Conservation (phyloP, 2,888 invertebrate genomes). For the Orgyia antiqua region DNA sequence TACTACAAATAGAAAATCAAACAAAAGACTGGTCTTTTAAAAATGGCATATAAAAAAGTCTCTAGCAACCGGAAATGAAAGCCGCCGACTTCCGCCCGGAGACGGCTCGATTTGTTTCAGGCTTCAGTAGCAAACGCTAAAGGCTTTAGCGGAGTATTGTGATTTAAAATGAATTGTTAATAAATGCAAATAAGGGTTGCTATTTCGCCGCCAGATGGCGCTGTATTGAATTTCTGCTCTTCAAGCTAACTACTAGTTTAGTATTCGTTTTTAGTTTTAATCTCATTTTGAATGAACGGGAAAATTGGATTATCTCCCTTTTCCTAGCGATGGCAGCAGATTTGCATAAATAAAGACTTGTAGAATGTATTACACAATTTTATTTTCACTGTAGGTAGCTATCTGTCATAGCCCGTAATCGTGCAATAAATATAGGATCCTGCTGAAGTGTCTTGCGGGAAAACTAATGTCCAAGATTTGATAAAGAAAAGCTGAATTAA, state of each 20-base stretch:
- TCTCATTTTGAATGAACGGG: too few relatives aligned
- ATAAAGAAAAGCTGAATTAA: too few relatives aligned
- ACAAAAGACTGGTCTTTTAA: constrained; percentile 28
- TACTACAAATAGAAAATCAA: too few relatives aligned
- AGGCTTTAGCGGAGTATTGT: constrained; percentile 24
- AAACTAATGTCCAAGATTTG: too few relatives aligned
- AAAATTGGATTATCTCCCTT: too few relatives aligned
- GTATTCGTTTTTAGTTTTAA: constrained; percentile 1
- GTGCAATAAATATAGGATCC: too few relatives aligned
- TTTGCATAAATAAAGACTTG: too few relatives aligned
- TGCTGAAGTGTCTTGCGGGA: too few relatives aligned
- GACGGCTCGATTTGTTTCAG: constrained; percentile 44
- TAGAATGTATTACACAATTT: too few relatives aligned
- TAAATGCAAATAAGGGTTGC: constrained; percentile 26
- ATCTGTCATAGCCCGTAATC: too few relatives aligned
- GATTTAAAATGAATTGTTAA: constrained; percentile 39
- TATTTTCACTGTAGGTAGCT: too few relatives aligned
- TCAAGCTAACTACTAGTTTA: constrained; percentile 14
- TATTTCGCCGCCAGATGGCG: constrained; percentile 20
- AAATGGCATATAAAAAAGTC: constrained; percentile 27
- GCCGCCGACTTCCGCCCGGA: constrained; percentile 33
- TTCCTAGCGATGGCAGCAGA: too few relatives aligned
- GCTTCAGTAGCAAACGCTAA: constrained; percentile 28
- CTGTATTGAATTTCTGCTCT: constrained; percentile 14
- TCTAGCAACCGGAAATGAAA: constrained; percentile 44